Conservation (phyloP, 2,888 invertebrate species). For the Athalia cordata region DNA sequence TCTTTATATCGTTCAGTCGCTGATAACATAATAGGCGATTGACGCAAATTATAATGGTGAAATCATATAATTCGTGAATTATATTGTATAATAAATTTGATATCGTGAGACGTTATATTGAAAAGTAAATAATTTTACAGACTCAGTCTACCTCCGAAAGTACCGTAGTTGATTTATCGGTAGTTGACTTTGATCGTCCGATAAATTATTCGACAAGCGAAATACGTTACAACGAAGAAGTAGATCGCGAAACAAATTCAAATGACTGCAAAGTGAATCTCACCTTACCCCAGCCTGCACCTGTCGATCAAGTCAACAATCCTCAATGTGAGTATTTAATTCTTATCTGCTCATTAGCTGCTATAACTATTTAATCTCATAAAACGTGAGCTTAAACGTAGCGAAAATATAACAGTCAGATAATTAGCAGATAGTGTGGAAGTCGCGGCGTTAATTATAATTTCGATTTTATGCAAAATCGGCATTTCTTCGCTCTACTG, state of each 20-base stretch:
- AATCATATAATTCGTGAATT: no score
- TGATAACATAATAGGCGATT: no score
- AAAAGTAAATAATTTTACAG: conserved; percentile 21
- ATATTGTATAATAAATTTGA: not conserved
- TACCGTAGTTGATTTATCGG: conserved; percentile 1
- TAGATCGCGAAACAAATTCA: not conserved
- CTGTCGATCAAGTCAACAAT: conserved; percentile 11
- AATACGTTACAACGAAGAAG: not conserved
- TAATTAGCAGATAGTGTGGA: no score
- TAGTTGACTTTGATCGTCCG: not conserved
- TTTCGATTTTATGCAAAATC: no score
- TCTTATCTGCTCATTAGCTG: no score
- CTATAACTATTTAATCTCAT: no score
- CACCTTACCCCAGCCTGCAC: not conserved
- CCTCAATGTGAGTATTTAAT: conserved; percentile 14
- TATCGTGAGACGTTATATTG: not conserved
- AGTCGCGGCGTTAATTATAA: no score
- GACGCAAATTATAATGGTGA: no score
- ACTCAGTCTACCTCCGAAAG: not conserved
- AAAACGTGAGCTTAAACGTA: no score
- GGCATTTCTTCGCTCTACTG: no score
- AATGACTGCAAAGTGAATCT: conserved; percentile 22
- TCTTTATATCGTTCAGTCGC: no score
- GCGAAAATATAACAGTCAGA: no score
- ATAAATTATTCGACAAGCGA: conserved; percentile 11